Percentiles rank a stretch among this genome's conserved stretches.
phyloP scores from a whole-genome alignment of 2,797 vertebrate species.

The Tragopan temminckii region DNA sequence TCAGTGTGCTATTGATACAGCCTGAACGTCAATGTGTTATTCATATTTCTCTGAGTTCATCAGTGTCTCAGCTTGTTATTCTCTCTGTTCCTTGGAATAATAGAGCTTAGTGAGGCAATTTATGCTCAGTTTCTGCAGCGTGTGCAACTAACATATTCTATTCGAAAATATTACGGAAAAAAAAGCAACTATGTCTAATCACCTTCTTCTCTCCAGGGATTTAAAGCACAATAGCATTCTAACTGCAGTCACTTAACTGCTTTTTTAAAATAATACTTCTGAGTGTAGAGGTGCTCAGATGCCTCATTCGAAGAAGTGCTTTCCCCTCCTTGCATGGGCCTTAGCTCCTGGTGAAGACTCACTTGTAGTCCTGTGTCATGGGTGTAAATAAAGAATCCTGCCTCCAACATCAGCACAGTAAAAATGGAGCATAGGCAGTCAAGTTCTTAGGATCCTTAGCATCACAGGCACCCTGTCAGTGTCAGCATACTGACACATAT shows the following conservation, averaged over 20 bases:
- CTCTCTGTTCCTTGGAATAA: conserved; percentile 68
- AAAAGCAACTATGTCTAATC: conserved; percentile 47
- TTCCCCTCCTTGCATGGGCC: not conserved
- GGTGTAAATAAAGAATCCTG: not conserved
- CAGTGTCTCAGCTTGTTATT: conserved; percentile 71
- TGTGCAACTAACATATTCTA: conserved; percentile 58
- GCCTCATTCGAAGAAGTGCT: not conserved
- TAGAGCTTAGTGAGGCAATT: conserved; percentile 74
- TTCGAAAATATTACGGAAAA: conserved; percentile 62
- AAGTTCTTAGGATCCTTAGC: not conserved
- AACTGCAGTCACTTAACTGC: not conserved
- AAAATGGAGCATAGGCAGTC: not conserved
- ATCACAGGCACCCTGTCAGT: not conserved
- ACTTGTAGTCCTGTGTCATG: not conserved
- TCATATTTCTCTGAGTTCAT: conserved; percentile 76
- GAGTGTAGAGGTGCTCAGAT: not conserved
- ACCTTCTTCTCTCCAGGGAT: conserved; percentile 63
- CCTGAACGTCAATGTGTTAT: conserved; percentile 64
- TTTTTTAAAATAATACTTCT: conserved; percentile 49
- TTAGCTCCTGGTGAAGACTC: not conserved
- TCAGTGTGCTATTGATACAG: conserved; percentile 46
- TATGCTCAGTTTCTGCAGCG: conserved; percentile 48
- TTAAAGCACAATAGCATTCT: conserved; percentile 49
- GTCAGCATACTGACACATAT: not conserved
- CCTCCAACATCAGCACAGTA: not conserved